These are phyloP conservation scores for Dicaeum eximium DNA, from an alignment of 2,113 vertebrate genomes.

Conservation along the genomic window DNA sequence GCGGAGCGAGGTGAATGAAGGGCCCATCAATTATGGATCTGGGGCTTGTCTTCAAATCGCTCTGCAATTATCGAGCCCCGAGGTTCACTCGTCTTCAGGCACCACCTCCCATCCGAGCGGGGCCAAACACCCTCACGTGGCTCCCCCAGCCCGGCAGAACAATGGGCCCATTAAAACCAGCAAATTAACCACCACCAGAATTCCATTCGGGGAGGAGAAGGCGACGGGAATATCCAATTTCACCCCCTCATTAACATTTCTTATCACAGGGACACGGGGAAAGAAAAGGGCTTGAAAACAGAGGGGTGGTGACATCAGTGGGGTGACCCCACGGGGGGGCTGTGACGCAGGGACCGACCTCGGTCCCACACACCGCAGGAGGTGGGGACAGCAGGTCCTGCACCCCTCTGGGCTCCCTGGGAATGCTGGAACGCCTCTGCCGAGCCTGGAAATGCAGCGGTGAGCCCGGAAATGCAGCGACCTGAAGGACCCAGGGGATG, in stretches of 20 bases:
- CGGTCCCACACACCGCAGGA: background rate
- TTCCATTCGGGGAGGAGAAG: conserved; percentile 31
- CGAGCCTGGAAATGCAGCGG: rapidly evolving
- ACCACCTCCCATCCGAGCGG: background rate
- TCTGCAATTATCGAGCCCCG: conserved; percentile 49
- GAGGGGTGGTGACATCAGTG: background rate
- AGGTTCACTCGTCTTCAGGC: conserved; percentile 30
- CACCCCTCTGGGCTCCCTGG: background rate
- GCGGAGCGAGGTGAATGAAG: background rate
- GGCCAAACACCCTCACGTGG: background rate
- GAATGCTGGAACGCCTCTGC: background rate
- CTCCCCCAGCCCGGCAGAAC: conserved; percentile 1
- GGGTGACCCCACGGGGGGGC: rapidly evolving
- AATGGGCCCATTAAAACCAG: conserved; percentile 54
- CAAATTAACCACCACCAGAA: conserved; percentile 42
- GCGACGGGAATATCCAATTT: conserved; percentile 23
- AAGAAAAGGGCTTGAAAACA: background rate
- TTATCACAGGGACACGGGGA: background rate
- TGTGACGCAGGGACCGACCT: background rate
- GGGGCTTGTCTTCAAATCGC: conserved; percentile 59
- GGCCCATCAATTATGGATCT: conserved; percentile 53
- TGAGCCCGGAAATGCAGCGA: rapidly evolving
- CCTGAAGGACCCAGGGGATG: rapidly evolving
- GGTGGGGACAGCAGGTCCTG: rapidly evolving
- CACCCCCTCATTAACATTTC: conserved; percentile 35